phyloP scores from a whole-genome alignment of 2,797 vertebrate genomes.

The Acridotheres tristis region DNA sequence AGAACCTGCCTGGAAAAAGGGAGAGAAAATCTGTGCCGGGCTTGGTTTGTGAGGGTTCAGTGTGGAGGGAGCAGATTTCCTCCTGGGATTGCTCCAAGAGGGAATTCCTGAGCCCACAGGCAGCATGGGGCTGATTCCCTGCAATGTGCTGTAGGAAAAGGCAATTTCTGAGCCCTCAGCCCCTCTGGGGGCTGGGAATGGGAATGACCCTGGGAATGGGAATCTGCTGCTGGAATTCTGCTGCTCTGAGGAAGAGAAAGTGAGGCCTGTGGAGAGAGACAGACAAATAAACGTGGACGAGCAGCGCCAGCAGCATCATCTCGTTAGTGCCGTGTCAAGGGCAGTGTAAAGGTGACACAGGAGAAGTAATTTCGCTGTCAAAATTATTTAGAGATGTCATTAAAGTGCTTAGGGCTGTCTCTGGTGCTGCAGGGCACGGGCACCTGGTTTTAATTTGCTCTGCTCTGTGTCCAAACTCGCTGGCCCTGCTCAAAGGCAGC shows the following conservation, averaged over 20 bases:
- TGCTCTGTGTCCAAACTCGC: not conserved
- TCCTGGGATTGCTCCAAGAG: not conserved
- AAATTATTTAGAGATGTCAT: conserved; percentile 75
- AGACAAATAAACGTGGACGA: conserved; percentile 15
- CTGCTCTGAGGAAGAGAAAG: not conserved
- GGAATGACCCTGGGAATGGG: too few relatives aligned
- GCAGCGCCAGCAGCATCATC: not conserved
- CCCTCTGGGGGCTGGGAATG: not conserved
- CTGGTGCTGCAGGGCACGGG: conserved; percentile 47
- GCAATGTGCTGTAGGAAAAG: not conserved
- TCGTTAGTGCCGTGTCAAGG: conserved; percentile 64
- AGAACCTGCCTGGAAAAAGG: not conserved
- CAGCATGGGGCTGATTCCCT: fast-evolving
- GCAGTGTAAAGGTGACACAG: conserved; percentile 62
- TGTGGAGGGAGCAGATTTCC: not conserved
- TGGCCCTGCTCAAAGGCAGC: not conserved
- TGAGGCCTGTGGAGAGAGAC: not conserved
- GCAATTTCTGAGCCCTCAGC: not conserved
- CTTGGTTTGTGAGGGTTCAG: not conserved
- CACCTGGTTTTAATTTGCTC: conserved; percentile 63
- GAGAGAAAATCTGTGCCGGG: not conserved
- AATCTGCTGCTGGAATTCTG: not conserved
- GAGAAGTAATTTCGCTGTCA: conserved; percentile 73
- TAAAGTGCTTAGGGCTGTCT: conserved; percentile 68
- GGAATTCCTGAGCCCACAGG: not conserved